Evolutionary conservation across 2,888 invertebrate genomes (phyloP), one percentile per base, ranked within the genome.

Genomic region (Cryptus viduatorius): DNA sequence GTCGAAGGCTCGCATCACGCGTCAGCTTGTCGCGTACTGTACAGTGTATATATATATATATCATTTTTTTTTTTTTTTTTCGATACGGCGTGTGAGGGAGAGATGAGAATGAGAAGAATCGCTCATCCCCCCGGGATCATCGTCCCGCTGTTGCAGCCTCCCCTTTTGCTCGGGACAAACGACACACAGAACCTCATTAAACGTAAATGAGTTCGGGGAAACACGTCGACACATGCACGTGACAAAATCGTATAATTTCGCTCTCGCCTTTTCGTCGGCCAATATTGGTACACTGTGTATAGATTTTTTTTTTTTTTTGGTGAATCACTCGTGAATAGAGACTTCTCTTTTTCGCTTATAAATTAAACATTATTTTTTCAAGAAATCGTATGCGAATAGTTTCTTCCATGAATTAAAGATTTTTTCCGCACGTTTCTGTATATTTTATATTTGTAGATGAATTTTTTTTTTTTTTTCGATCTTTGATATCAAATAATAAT

Each of bases 141-240:
- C 76, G 14, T 4, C 37, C 69, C 48, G 14, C 19, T 29, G 12
- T 19, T n/a, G 19, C 50, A 53, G 29, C 56, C 76, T 64, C 67
- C 29, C 56, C 10, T 12, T 37, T 53, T 12, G 12, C 4, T 24
- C 24, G 16, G 24, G 44, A 61, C 50, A 31, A 3, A 59, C 68
- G 68, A 46, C 10, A n/a, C 46, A 56, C 71, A 37, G 80, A 31
- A 81, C 81, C 80, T 84, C 81, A 84, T 84, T 81, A 84, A 84
- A 84, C 84, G 84, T 84, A 84, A 84, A 84, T 84, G 84, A 81
- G 84, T 69, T 84, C 48, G 69, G 78, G 56, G 73, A 81, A 73
- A 53, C 50, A 61, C 76, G 76, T 84, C 50, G 79, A 71, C 65
- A 72, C 72, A 29, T 42, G 67, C 78, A 72, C 82, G 72, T 78